Conservation (phyloP, 2,888 invertebrate genomes). For the Stictocephala bisonia region DNA sequence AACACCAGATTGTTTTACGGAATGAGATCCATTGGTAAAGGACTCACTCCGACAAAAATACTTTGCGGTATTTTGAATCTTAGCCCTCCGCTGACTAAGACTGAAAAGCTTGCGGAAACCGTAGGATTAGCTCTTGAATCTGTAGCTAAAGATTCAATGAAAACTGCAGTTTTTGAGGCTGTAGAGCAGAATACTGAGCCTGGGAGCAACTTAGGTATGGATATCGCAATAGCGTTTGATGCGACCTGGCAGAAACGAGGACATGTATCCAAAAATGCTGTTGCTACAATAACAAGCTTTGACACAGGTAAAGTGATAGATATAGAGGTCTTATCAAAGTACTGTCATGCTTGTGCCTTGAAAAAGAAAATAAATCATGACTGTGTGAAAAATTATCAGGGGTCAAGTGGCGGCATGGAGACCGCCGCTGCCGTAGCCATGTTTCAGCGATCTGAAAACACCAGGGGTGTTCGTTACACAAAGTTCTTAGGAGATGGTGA, state of each 20-base stretch:
- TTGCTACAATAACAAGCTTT: constrained; percentile 7
- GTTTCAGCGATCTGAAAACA: constrained; percentile 9
- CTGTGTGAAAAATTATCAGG: constrained; percentile 33
- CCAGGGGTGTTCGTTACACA: constrained; percentile 16
- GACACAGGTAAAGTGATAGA: constrained; percentile 17
- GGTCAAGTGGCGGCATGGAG: constrained; percentile 33
- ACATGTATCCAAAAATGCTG: constrained; percentile 5
- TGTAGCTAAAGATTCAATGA: constrained; percentile 5
- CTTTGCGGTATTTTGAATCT: constrained; percentile 7
- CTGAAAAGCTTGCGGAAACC: background rate
- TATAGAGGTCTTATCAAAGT: constrained; percentile 19
- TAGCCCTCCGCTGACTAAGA: background rate
- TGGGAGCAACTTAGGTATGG: constrained; percentile 17
- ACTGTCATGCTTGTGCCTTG: constrained; percentile 2
- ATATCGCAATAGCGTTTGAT: constrained; percentile 10
- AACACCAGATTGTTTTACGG: constrained; percentile 11
- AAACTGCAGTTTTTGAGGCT: constrained; percentile 18
- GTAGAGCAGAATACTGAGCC: constrained; percentile 16
- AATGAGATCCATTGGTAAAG: constrained; percentile 19
- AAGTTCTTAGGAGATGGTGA: constrained; percentile 25
- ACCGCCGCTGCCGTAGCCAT: constrained; percentile 23
- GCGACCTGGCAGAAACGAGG: constrained; percentile 16
- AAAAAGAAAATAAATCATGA: constrained; percentile 12
- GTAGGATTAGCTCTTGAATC: background rate
- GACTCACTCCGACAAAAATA: background rate